Conservation (phyloP, 1,140 invertebrate species). For the Bombus cullumanus region DNA sequence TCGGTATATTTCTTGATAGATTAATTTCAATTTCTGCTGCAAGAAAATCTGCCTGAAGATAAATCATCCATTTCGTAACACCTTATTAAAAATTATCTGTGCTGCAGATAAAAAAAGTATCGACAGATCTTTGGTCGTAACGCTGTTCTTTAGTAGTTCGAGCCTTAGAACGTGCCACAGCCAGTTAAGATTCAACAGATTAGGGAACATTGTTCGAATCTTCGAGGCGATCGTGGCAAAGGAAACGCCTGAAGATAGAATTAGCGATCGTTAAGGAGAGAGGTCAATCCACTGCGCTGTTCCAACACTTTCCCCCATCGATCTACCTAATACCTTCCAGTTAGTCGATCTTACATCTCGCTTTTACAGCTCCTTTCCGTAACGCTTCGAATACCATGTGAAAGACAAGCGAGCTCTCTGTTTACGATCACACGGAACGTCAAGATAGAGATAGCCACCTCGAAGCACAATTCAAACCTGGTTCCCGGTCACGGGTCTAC, state of each 20-base stretch:
- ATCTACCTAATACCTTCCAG: constrained; percentile 57
- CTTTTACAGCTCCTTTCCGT: constrained; percentile 43
- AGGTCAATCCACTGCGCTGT: background rate
- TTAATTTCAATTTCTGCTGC: background rate
- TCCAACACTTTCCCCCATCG: constrained; percentile 62
- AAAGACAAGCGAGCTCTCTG: constrained; percentile 40
- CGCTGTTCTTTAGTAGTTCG: too few relatives aligned
- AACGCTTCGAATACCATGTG: constrained; percentile 41
- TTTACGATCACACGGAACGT: constrained; percentile 50
- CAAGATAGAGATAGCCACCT: constrained; percentile 47
- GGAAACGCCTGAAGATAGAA: constrained; percentile 9
- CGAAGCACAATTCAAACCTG: constrained; percentile 15
- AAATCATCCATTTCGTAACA: background rate
- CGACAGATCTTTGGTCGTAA: background rate
- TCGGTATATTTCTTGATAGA: background rate
- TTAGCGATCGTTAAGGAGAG: background rate
- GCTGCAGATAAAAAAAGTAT: background rate
- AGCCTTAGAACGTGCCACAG: background rate
- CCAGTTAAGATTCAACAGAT: background rate
- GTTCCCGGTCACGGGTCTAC: constrained; percentile 20
- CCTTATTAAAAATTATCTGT: background rate
- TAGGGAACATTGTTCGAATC: background rate
- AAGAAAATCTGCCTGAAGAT: background rate
- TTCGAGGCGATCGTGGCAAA: background rate
- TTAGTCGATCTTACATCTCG: constrained; percentile 44